Base-by-base conservation (phyloP, 2,113 vertebrate species). In the Ranitomeya variabilis region DNA sequence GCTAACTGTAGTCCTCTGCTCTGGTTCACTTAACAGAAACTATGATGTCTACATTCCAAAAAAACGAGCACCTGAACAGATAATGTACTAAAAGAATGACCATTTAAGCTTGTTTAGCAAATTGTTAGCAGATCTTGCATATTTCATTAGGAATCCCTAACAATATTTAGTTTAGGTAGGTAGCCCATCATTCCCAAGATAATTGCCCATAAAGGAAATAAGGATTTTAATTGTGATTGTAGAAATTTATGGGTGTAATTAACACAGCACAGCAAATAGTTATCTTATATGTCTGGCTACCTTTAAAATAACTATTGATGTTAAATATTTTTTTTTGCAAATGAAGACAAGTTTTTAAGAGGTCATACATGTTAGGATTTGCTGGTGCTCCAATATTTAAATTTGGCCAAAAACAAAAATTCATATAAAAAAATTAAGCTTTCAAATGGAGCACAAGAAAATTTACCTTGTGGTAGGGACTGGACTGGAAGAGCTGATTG, bases 401-500 rank as follows among this genome's bases (percentile, higher is more conserved):
- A 67, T 8, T 67, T 21, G 1, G 64, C 3, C 66, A 26, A 13
- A 69, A 8, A 69, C 64, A 69, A 71, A 37, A 71, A 71, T 31
- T 12, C 12, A 37, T 31, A 69, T 26, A 69, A 69, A 11, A 69
- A 18, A 4, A 26, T 45, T 45, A 45, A 10, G 45, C 6, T 45
- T 21, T 18, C 23, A 51, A 6, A n/a, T 15, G n/a, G 19, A 0
- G 13, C 18, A 26, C 1, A 0, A 9, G 6, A 67, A 77, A 37
- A 51, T 80, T 92, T 97, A 99, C 98, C 98, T 97, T 93, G 96
- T 89, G 96, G 97, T 94, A 99, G 94, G 87, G 96, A 97, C 90
- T 99, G 98, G 93, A 97, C 97, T 79, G 98, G 97, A 95, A 99
- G 97, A 90, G 97, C 94, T 62, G 97, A 96, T 91, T 99, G 98